These are phyloP conservation scores for Lerema accius DNA, from an alignment of 1,140 invertebrate species.

Conservation along the genomic window DNA sequence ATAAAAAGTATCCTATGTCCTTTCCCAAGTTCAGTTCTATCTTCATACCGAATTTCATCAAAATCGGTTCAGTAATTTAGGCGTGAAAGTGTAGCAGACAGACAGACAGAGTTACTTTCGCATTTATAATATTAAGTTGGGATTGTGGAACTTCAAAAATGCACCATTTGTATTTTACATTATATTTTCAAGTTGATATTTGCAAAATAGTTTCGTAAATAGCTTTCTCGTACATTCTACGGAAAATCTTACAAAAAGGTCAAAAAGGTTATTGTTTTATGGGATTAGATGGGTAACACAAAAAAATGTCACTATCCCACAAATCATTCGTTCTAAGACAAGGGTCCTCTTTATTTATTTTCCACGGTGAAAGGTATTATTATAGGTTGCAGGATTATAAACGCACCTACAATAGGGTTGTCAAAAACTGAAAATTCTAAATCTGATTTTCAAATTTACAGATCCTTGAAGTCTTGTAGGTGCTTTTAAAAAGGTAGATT, in stretches of 20 bases:
- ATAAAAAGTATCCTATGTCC: too few relatives aligned
- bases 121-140: too few relatives aligned
- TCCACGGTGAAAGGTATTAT: neutral
- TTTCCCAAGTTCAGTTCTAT: too few relatives aligned
- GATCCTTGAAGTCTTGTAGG: too few relatives aligned
- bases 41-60: too few relatives aligned
- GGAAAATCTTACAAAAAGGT: neutral
- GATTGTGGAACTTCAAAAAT: too few relatives aligned
- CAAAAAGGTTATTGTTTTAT: neutral
- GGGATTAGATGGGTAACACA: neutral
- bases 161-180: too few relatives aligned
- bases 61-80: too few relatives aligned
- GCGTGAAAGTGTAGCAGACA: too few relatives aligned
- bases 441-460: neutral
- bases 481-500: too few relatives aligned
- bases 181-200: neutral
- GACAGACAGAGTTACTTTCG: too few relatives aligned
- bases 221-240: neutral
- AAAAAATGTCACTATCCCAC: slow-evolving; percentile 22
- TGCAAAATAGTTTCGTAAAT: neutral
- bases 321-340: slow-evolving; percentile 23
- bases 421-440: too few relatives aligned
- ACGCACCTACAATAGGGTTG: neutral
- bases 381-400: slow-evolving; percentile 1
- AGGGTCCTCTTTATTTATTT: slow-evolving; percentile 22